Percentiles rank a stretch among this genome's conserved stretches.
Conservation (phyloP, 1,140 invertebrate species). For the Drosophila trapezifrons region DNA sequence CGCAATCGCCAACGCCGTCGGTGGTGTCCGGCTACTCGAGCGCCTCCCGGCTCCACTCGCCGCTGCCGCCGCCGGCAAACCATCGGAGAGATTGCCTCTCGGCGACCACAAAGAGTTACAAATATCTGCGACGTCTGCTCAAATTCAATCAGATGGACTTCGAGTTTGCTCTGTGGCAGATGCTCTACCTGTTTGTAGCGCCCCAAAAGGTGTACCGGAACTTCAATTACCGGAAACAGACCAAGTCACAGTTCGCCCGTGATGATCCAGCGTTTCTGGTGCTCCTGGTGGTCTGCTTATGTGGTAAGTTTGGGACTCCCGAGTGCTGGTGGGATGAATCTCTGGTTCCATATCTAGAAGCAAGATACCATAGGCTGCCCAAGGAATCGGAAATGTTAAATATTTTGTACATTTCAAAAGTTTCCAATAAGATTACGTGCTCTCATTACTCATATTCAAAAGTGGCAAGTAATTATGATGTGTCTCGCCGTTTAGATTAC, state of each 20-base stretch:
- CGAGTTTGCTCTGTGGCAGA: conserved; percentile 99
- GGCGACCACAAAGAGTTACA: conserved; percentile 95
- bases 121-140: conserved; percentile 95
- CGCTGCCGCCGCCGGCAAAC: conserved; percentile 86
- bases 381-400: not conserved
- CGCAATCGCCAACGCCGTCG: conserved; percentile 87
- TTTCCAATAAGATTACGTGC: conserved; percentile 15
- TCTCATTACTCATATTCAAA: not conserved
- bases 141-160: conserved; percentile 99
- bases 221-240: conserved; percentile 99
- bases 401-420: not conserved
- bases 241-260: conserved; percentile 99
- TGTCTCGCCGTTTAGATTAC: not conserved
- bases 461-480: not conserved
- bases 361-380: not conserved
- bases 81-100: conserved; percentile 90
- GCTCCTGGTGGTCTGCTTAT: conserved; percentile 93
- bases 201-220: conserved; percentile 99
- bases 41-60: conserved; percentile 85
- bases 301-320: conserved; percentile 87
- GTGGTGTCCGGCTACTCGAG: conserved; percentile 83
- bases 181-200: conserved; percentile 97
- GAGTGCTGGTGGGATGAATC: not conserved
- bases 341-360: not conserved
- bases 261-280: conserved; percentile 99